Conservation (phyloP, 1,140 invertebrate species). For the Andricus grossulariae region DNA sequence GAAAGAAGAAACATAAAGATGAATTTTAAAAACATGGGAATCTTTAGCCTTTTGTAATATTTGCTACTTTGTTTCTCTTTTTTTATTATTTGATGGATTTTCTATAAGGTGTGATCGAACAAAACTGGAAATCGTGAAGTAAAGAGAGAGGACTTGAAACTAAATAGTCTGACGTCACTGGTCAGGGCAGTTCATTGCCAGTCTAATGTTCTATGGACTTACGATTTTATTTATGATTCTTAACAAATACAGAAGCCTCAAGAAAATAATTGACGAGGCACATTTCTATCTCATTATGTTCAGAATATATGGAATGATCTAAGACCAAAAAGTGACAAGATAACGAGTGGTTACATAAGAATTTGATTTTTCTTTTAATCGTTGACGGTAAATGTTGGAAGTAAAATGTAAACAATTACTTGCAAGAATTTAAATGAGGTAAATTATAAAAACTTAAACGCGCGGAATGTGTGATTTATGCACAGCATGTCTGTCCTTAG, state of each 20-base stretch:
- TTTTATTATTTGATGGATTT: too few relatives aligned
- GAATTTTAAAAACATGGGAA: too few relatives aligned
- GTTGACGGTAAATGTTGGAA: background rate
- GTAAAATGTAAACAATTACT: constrained; percentile 3
- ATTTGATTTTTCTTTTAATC: background rate
- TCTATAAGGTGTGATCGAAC: too few relatives aligned
- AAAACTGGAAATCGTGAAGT: too few relatives aligned
- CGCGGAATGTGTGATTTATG: constrained; percentile 7
- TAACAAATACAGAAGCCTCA: background rate
- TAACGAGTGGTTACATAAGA: background rate
- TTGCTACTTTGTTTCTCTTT: too few relatives aligned
- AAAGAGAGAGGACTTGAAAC: too few relatives aligned
- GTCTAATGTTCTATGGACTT: too few relatives aligned
- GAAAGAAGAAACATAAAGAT: too few relatives aligned
- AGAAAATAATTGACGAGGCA: background rate
- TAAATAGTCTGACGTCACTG: too few relatives aligned
- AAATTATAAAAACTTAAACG: constrained; percentile 11
- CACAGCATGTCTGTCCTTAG: constrained; percentile 6
- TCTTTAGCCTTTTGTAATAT: too few relatives aligned
- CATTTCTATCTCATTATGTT: background rate
- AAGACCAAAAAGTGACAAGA: background rate
- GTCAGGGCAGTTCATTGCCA: too few relatives aligned
- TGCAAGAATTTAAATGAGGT: constrained; percentile 2
- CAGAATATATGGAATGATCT: background rate
- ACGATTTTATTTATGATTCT: too few relatives aligned